Conservation (phyloP, 2,888 invertebrate genomes). For the Plagiodera versicolora region DNA sequence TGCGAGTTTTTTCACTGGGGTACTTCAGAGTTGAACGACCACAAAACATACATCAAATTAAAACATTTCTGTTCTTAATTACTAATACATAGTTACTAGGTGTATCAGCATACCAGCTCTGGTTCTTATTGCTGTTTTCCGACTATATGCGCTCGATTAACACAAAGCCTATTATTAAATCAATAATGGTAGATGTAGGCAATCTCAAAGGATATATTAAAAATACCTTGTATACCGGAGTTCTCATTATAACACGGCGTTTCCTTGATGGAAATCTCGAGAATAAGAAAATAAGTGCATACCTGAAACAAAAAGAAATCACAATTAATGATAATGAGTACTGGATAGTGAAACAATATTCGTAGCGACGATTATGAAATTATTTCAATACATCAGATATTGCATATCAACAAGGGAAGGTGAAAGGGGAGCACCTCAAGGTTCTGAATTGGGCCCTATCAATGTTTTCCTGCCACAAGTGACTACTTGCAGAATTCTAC, state of each 20-base stretch:
- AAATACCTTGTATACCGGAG: constrained; percentile 8
- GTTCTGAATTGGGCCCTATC: too few relatives aligned
- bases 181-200: neutral
- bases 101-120: neutral
- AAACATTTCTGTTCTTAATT: neutral
- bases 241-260: constrained; percentile 8
- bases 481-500: too few relatives aligned
- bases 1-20: too few relatives aligned
- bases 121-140: neutral
- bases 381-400: too few relatives aligned
- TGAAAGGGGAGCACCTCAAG: too few relatives aligned
- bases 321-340: neutral
- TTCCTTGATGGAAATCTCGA: constrained; percentile 15
- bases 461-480: too few relatives aligned
- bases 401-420: too few relatives aligned
- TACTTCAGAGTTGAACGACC: neutral
- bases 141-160: neutral
- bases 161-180: neutral
- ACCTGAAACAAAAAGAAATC: constrained; percentile 12
- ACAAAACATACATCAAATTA: neutral
- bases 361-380: too few relatives aligned
- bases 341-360: too few relatives aligned
- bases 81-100: constrained; percentile 7
- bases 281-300: constrained; percentile 11
- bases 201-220: neutral